Base-by-base conservation (phyloP, 1,140 invertebrate species). In the Alviniconcha marisindica region DNA sequence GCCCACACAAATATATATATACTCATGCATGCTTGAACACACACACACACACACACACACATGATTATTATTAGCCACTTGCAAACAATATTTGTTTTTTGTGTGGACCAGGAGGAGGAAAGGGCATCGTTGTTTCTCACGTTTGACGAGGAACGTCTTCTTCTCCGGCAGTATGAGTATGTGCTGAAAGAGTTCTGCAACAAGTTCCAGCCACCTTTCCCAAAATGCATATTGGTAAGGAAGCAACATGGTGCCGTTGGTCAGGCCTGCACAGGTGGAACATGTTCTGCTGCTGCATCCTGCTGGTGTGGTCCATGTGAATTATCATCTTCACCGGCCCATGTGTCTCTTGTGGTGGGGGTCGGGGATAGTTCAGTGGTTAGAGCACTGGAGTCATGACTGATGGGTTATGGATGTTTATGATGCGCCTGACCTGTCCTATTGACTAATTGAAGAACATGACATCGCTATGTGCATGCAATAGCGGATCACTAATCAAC, bases 151-250 rank as follows among this genome's bases (percentile, higher is more conserved):
- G 98, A 99, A 90, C 94, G 95, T 87, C 93, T 96, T 1, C 92
- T 99, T 76, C 92, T 97, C 0, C 95, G 95, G 88, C 96, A 96
- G 88, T 99, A 98, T 94, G 97, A 99, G 93, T 93, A 95, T 28
- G 96, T 97, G 88, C 93, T 99, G 56, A 95, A 96, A 88, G 97
- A 99, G 85, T 99, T 99, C 92, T 99, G 98, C 91, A 95, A 96
- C 74, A 95, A 96, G 84, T 99, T 99, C 92, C 95, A 96, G 83
- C 98, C 99, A 28, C 95, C 96, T 0, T 98, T 99, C 97, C 97
- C 97, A 5, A 96, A 96, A 93, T 96, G 96, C 90, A 97, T 98
- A 0, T 94, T 97, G 51, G 94, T 94, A 90, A 89, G 88, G 89
- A 71, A 24, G 0, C 3, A 40, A n/a, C 28, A 33, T 79, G 3